Evolutionary conservation across 2,888 invertebrate species (phyloP), one percentile per base, ranked within the genome.

Genomic region (Nemotelus nigrinus): DNA sequence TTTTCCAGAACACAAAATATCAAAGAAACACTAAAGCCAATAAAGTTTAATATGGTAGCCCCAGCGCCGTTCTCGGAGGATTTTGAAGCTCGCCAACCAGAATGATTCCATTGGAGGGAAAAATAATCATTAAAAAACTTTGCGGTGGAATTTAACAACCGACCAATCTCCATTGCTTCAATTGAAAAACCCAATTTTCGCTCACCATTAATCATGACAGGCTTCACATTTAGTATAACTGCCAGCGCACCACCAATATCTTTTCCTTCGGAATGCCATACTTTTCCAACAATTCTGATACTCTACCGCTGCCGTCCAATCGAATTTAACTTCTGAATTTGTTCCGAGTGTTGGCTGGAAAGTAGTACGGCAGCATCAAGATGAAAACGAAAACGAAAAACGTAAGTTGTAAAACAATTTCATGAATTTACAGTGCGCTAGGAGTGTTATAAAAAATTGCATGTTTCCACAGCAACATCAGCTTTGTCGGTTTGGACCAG

Each of bases 351-450:
- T 25, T n/a, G 4, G n/a, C 10, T 5, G n/a, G 4, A 8, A 65
- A 8, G 44, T 1, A 43, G 2, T n/a, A 3, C 3, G 65, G 45
- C 44, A 8, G 45, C 43, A 63, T 63, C 65, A 65, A 44, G 65
- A 65, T 65, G 65, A n/a, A 41, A 65, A 39, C 47, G 47, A 65
- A 65, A 65, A 39, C 5, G 5, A 8, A 47, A 65, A 65, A 65
- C 47, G 65, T 65, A 47, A 65, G 65, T 43, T 65, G 47, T 65
- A 65, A 47, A 65, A 65, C 65, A 65, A 65, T 65, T 65, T 65
- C 47, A 47, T 65, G 65, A 65, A 65, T 65, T 65, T 65, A 65
- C 47, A 65, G 45, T 65, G 65, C 65, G 47, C 65, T 65, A 10
- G 45, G 47, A 65, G 65, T 65, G 45, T 65, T 47, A 65, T 65